These are phyloP conservation scores for Macrotis lagotis DNA, from an alignment of 2,113 vertebrate species.

Conservation along the genomic window DNA sequence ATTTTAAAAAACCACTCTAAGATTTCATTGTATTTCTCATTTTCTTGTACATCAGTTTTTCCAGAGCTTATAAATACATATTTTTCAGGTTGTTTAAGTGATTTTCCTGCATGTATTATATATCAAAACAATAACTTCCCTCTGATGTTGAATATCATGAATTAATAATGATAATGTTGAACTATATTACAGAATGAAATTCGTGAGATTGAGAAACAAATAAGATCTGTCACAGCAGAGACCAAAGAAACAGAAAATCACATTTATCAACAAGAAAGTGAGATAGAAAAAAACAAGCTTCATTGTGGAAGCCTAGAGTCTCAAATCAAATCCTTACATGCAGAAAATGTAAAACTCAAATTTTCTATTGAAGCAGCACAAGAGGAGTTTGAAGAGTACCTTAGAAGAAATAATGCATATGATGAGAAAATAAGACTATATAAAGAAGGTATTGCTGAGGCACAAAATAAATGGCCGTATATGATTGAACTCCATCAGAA, in stretches of 20 bases:
- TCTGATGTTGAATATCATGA: slow-evolving; percentile 56
- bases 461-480: slow-evolving; percentile 82
- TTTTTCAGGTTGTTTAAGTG: slow-evolving; percentile 50
- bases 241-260: slow-evolving; percentile 80
- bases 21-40: slow-evolving; percentile 45
- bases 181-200: slow-evolving; percentile 82
- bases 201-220: slow-evolving; percentile 82
- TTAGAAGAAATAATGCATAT: slow-evolving; percentile 83
- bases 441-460: slow-evolving; percentile 71
- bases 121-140: slow-evolving; percentile 52
- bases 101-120: slow-evolving; percentile 45
- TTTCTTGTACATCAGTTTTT: slow-evolving; percentile 38
- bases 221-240: slow-evolving; percentile 75
- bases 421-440: slow-evolving; percentile 81
- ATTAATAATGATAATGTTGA: slow-evolving; percentile 63
- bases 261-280: slow-evolving; percentile 80
- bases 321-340: slow-evolving; percentile 77
- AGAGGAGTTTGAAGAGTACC: slow-evolving; percentile 78
- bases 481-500: slow-evolving; percentile 82
- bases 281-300: slow-evolving; percentile 74
- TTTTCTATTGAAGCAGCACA: slow-evolving; percentile 76
- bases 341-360: slow-evolving; percentile 81
- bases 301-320: slow-evolving; percentile 79
- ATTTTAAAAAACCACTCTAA: slow-evolving; percentile 52
- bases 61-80: slow-evolving; percentile 48